Base-by-base conservation (phyloP, 2,113 vertebrate species). In the Alethe diademata region DNA sequence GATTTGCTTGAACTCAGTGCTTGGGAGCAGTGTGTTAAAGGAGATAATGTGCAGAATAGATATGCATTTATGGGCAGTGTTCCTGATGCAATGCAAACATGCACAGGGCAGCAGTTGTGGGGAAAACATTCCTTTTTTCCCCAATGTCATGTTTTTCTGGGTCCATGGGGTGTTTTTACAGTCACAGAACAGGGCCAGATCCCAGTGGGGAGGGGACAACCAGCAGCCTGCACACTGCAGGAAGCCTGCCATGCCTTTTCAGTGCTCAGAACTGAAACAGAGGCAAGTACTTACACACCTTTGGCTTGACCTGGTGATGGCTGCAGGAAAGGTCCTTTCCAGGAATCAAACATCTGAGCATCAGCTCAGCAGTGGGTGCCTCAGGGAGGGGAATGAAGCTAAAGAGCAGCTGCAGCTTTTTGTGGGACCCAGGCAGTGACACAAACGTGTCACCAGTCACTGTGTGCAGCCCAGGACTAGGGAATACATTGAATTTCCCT, bases 181-280 rank as follows among this genome's bases (percentile, higher is more conserved):
- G 57, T 47, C 26, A 5, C 17, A 47, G 48, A 56, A 19, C 16
- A 8, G 43, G 47, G 24, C 22, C 57, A 3, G 22, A 2, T 73
- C 1, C 1, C 18, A 3, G 11, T 19, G 42, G 31, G 48, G 56
- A 81, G 74, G 62, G 47, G 13, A 33, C 48, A 5, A 3, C 0
- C 22, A 51, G 38, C 45, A 53, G 36, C 22, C 19, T 51, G 80
- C 47, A 18, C 5, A 0, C 16, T 11, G 72, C 12, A n/a, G 69
- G 40, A 61, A n/a, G 20, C 11, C n/a, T 40, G 12, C 11, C 24
- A 1, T 26, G 31, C 8, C 3, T 69, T 70, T 66, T 31, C 58
- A 28, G 45, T 23, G 45, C 31, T 61, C n/a, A 35, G 38, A 42
- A 8, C 38, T 78, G 25, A 0, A 4, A 5, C 47, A 2, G 2